Base-by-base conservation (phyloP, 1,140 invertebrate genomes). In the Drosophila sproati region DNA sequence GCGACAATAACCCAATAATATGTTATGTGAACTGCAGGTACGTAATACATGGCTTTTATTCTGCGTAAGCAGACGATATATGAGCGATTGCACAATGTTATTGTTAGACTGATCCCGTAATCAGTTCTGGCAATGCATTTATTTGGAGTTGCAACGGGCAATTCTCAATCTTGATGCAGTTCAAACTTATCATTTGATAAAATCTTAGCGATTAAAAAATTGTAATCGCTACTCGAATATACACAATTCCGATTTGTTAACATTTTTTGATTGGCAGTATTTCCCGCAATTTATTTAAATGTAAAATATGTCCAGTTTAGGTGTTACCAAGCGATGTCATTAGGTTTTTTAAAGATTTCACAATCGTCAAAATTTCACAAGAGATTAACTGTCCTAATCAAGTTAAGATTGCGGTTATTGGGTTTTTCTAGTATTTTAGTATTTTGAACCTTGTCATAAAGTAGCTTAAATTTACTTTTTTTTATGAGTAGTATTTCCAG, bases 51-150 rank as follows among this genome's bases (percentile, higher is more conserved):
- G 39, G 34, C 20, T 39, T 39, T 47, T 55, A 56, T 73, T 12
- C 12, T 12, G 12, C 12, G 12, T 12, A 20, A 1, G 50, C 29
- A 48, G 56, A 32, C 66, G 32, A 28, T 12, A 41, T 41, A 37
- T 31, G n/a, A 62, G 48, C 43, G 52, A 7, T 56, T 12, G 28
- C 8, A n/a, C 34, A 28, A 56, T 8, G 7, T 73, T 60, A 55
- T 67, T 60, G 4, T 10, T 29, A 50, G 28, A 69, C 64, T 73
- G 71, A 69, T 48, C 60, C 41, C 39, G 6, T 55, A 3, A 8
- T 55, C 34, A 29, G 20, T 29, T 32, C 28, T 28, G 71, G 64
- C 69, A 73, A 31, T 61, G 71, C 56, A 69, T 34, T 41, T 50
- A 69, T 34, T 41, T 35, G 1, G 7, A 37, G 48, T 31, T 28